Evolutionary conservation across 2,797 vertebrate genomes (phyloP), one percentile per base, ranked within the genome.

Genomic region (Coregonus sp.): DNA sequence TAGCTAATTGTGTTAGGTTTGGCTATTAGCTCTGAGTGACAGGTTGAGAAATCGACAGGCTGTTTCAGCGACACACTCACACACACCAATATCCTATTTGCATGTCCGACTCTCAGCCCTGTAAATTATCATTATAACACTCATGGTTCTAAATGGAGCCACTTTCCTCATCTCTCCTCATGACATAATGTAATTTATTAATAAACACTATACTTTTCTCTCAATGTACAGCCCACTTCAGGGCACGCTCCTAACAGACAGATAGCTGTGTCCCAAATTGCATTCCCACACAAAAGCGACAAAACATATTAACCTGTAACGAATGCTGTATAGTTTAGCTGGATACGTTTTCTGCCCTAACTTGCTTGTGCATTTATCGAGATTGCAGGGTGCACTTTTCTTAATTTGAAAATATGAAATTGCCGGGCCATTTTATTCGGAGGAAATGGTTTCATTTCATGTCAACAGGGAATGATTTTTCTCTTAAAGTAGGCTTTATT

Each of bases 1-100:
- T 98, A 97, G 97, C 96, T 98, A 98, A 99, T 99, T 99, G 96
- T 97, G 97, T 98, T 99, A 98, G 97, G 95, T 95, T 96, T 96
- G 96, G 95, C 96, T 98, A 99, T 99, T 99, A 97, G 97, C 97
- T 94, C 95, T 96, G 96, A 97, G 96, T 98, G 97, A 98, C 97
- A 98, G 96, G 94, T 97, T 96, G 96, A 97, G 96, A 97, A 97
- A 98, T 98, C 84, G 93, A 95, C 93, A 96, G 94, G 92, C 94
- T 94, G 94, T 94, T 97, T 96, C 96, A 95, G 95, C 9, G 9
- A 47, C 40, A 47, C 40, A 40, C 37, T 7, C 35, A 37, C 40
- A 40, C 40, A 40, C 70, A 47, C 59, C 20, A 76, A 66, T 67
- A 74, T 85, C 87, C 89, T 90, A 78, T 75, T 81, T 82, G 86